phyloP scores from a whole-genome alignment of 1,140 invertebrate genomes.

The Cryptotermes secundus region DNA sequence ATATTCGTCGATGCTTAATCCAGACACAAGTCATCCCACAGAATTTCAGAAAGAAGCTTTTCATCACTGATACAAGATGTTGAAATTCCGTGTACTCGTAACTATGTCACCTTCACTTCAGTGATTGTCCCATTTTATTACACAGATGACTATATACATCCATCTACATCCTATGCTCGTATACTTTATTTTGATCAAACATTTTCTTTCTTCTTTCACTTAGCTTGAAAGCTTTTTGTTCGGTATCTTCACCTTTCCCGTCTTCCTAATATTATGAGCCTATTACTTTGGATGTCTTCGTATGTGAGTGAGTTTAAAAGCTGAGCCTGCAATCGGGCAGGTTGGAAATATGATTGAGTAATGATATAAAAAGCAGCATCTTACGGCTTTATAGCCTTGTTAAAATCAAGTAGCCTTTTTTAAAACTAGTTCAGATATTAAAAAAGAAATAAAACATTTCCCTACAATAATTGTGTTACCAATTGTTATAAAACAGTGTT shows the following conservation, averaged over 20 bases:
- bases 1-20: no score
- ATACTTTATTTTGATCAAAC: neutral
- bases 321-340: neutral
- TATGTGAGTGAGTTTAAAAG: neutral
- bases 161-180: neutral
- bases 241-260: neutral
- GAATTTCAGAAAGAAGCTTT: no score
- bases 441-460: neutral
- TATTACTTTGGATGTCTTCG: conserved; percentile 7
- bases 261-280: neutral
- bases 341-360: neutral
- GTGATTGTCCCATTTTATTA: neutral
- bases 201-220: neutral
- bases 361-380: neutral
- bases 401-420: neutral
- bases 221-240: neutral
- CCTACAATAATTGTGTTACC: neutral
- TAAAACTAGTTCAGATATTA: neutral
- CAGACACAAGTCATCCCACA: no score
- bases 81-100: no score
- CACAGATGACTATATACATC: neutral
- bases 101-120: no score
- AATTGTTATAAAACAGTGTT: neutral
- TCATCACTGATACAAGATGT: no score
- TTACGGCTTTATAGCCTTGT: neutral